phyloP scores from a whole-genome alignment of 2,797 vertebrate species.

The Rhadinocentrus ornatus region DNA sequence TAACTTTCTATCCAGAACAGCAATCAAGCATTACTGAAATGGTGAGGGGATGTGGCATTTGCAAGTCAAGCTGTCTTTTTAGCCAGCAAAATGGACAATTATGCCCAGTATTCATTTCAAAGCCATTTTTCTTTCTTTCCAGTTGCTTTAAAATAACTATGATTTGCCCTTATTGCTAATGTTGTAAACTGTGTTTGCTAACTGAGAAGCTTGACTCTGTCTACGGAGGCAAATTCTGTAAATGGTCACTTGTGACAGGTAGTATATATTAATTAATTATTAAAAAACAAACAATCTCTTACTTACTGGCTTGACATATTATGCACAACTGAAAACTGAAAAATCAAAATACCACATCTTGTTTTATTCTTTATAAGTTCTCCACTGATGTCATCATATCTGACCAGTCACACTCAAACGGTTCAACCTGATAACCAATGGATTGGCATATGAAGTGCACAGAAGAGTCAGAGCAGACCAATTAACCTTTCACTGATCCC shows the following conservation, averaged over 20 bases:
- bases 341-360: neutral
- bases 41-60: neutral
- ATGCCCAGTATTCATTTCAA: neutral
- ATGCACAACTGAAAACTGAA: neutral
- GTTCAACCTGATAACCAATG: conserved; percentile 10
- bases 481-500: conserved; percentile 77
- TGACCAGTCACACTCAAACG: conserved; percentile 7
- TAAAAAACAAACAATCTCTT: neutral
- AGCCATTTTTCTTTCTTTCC: neutral
- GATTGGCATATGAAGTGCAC: conserved; percentile 53
- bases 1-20: neutral
- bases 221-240: neutral
- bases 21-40: neutral
- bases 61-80: neutral
- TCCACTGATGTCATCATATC: conserved; percentile 18
- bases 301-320: neutral
- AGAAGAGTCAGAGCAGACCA: conserved; percentile 61
- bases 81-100: neutral
- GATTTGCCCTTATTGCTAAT: neutral
- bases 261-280: neutral
- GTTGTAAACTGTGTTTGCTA: neutral
- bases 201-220: neutral
- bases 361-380: neutral
- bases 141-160: neutral
- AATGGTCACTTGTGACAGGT: neutral